Percentiles rank a stretch among this genome's conserved stretches.
phyloP scores from a whole-genome alignment of 2,797 vertebrate genomes.

The Hylomyscus alleni region DNA sequence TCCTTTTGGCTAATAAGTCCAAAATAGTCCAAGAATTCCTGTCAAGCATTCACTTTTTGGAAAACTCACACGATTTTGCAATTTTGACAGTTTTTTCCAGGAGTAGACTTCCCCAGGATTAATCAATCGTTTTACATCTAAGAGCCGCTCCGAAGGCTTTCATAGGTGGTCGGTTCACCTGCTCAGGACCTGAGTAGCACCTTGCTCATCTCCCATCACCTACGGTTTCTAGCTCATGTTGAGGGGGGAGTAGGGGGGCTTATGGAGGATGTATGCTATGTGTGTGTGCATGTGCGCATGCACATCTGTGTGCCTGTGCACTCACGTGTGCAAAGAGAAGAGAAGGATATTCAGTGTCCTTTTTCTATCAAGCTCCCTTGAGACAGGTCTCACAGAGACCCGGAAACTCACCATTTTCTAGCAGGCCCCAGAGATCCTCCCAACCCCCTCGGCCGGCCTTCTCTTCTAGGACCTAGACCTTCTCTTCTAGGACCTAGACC shows the following conservation, averaged over 20 bases:
- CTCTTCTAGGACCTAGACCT: not conserved
- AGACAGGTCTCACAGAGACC: not conserved
- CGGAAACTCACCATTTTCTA: not conserved
- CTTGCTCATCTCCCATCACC: not conserved
- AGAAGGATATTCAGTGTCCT: not conserved
- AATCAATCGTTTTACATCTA: not conserved
- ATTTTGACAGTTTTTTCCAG: not conserved
- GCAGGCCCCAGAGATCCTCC: not conserved
- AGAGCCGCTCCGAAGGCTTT: not conserved
- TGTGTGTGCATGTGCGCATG: not conserved
- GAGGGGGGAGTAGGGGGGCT: not conserved
- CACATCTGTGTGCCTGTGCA: not conserved
- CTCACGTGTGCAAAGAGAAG: not conserved
- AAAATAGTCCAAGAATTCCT: not conserved
- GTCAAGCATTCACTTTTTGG: not conserved
- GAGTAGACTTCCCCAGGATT: not conserved
- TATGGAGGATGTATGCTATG: too few species aligned
- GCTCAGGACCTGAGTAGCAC: rapidly evolving
- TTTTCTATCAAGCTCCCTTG: not conserved
- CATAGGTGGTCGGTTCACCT: not conserved
- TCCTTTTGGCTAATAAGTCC: not conserved
- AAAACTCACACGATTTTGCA: not conserved
- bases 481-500: not conserved
- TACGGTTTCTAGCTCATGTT: not conserved
- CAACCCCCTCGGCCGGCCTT: not conserved